Base-by-base conservation (phyloP, 2,888 invertebrate species). In the Pharmacophagus antenor region DNA sequence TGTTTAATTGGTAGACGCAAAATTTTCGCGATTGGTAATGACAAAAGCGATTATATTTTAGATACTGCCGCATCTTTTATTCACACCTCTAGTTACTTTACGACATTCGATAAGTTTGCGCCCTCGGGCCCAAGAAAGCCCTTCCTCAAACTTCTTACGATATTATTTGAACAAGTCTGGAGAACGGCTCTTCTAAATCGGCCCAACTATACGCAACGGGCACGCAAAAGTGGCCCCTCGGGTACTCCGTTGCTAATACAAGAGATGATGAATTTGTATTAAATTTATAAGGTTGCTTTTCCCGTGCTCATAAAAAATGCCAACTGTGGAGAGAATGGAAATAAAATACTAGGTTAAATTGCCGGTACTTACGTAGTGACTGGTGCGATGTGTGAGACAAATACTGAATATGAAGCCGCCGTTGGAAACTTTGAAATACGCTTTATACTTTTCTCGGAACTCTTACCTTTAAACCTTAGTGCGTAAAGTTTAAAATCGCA, bases 91-190 rank as follows among this genome's bases (percentile, higher is more conserved):
- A 70, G 67, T 66, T 70, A 67, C 70, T 69, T 69, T 70, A 69
- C 70, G 73, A 70, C 73, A 79, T 76, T 79, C 75, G 79, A 82
- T 81, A 85, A 86, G 76, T 84, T 85, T 76, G 65, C 77, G 71
- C 82, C 84, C 81, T 74, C 62, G 69, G 80, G 83, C 77, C 74
- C 65, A 71, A 65, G 69, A 76, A 79, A 84, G 78, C 81, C 85
- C 82, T 82, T 79, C 76, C 74, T 76, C 76, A 79, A 86, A 84
- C 79, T 86, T 84, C 81, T 82, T 82, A 81, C 82, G 67, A 85
- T 85, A 87, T 88, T 87, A 85, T 88, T 86, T 84, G 82, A 83
- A 83, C 84, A 82, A 80, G 80, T 62, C 71, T 69, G 65, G 71
- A 69, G 63, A 63, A 63, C 56, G 65, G 68, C 65, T 65, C 67